Conservation (phyloP, 2,797 vertebrate species). For the Bryconaethiops microstoma region DNA sequence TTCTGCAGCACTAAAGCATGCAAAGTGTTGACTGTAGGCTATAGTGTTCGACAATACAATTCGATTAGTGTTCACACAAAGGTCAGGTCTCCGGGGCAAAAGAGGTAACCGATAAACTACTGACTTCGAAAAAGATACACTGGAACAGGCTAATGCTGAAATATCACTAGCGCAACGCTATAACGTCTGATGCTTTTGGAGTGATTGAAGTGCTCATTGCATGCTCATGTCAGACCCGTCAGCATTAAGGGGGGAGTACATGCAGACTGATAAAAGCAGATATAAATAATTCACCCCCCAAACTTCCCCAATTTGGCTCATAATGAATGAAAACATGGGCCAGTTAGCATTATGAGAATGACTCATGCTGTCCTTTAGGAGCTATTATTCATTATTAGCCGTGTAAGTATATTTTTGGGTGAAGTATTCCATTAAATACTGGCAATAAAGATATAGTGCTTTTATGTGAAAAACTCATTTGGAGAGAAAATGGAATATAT, state of each 20-base stretch:
- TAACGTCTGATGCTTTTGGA: neutral
- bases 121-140: constrained; percentile 14
- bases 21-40: constrained; percentile 26
- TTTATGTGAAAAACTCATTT: neutral
- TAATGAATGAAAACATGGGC: constrained; percentile 3
- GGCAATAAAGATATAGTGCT: neutral
- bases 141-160: neutral
- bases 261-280: neutral
- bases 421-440: neutral
- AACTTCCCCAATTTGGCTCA: neutral
- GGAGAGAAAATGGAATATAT: too few species aligned
- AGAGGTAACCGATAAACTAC: neutral
- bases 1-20: constrained; percentile 38
- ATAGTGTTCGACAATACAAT: constrained; percentile 31
- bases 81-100: neutral
- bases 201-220: neutral
- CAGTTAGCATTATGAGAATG: neutral
- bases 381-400: constrained; percentile 7
- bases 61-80: constrained; percentile 23
- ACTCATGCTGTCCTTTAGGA: neutral
- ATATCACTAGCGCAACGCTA: neutral
- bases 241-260: neutral
- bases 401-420: neutral
- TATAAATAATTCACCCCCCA: neutral
- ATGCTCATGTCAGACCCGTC: neutral